Evolutionary conservation across 2,797 vertebrate genomes (phyloP).

Genomic region (Otolemur crassicaudatus): DNA sequence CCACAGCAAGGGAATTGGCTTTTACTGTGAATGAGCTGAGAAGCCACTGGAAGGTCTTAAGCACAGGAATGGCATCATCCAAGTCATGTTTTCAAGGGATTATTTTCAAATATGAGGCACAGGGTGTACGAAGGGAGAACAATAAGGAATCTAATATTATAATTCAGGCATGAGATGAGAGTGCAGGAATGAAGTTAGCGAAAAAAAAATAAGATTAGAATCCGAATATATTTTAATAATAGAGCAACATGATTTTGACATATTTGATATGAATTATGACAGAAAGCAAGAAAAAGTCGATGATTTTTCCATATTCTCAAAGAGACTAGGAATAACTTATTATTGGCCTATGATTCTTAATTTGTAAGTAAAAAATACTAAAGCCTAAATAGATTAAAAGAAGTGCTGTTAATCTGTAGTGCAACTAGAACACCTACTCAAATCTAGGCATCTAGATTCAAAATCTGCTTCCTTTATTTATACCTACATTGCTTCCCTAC

Average conservation of each 20-base stretch:
- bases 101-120: neutral
- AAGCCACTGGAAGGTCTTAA: neutral
- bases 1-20: neutral
- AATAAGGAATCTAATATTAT: neutral
- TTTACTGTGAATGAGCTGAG: neutral
- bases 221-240: slow-evolving; percentile 13
- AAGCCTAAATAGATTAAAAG: neutral
- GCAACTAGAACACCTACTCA: neutral
- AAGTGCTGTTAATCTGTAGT: neutral
- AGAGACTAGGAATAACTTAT: neutral
- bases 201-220: neutral
- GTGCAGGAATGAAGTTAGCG: neutral
- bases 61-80: neutral
- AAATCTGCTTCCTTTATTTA: neutral
- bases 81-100: neutral
- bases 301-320: neutral
- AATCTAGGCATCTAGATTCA: neutral
- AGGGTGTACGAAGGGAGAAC: neutral
- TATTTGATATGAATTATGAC: neutral
- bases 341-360: neutral
- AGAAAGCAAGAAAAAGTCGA: neutral
- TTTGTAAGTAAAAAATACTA: neutral
- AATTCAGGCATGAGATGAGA: neutral
- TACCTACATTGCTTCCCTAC: neutral
- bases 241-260: neutral